These are phyloP conservation scores for Amia ocellicauda DNA, from an alignment of 2,113 vertebrate genomes.

Conservation along the genomic window DNA sequence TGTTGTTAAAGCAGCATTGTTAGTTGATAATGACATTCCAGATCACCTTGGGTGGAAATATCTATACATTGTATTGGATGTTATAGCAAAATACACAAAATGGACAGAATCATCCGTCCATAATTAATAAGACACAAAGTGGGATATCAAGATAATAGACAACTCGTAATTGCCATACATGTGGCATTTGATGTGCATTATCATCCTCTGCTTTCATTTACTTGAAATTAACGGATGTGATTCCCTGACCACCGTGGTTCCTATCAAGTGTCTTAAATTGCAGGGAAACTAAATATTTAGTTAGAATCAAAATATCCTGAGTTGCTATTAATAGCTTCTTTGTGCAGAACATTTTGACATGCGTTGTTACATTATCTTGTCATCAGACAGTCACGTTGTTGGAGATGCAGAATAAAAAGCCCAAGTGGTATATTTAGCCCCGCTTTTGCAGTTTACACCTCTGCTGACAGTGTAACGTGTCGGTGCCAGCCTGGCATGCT, in stretches of 20 bases:
- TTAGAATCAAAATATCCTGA: background rate
- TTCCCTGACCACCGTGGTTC: background rate
- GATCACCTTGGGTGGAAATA: too few species aligned
- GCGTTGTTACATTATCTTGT: background rate
- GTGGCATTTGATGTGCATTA: too few species aligned
- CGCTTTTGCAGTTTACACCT: constrained; percentile 2
- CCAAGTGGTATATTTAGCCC: constrained; percentile 4
- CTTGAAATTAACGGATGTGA: background rate
- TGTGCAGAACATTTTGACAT: background rate
- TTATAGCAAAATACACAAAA: too few species aligned
- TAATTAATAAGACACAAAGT: too few species aligned
- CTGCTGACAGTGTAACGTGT: background rate
- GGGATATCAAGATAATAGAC: too few species aligned
- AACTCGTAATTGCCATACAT: too few species aligned
- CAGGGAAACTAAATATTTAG: too few species aligned
- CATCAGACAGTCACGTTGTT: background rate
- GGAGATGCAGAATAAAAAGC: background rate
- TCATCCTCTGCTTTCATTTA: background rate
- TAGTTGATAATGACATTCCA: too few species aligned
- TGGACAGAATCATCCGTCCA: too few species aligned
- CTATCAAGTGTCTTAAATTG: too few species aligned
- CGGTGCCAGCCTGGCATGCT: background rate
- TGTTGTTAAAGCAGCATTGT: too few species aligned
- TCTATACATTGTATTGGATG: too few species aligned
- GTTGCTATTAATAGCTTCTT: background rate